These are phyloP conservation scores for Drosophila lowei DNA, from an alignment of 1,140 invertebrate species.

Conservation along the genomic window DNA sequence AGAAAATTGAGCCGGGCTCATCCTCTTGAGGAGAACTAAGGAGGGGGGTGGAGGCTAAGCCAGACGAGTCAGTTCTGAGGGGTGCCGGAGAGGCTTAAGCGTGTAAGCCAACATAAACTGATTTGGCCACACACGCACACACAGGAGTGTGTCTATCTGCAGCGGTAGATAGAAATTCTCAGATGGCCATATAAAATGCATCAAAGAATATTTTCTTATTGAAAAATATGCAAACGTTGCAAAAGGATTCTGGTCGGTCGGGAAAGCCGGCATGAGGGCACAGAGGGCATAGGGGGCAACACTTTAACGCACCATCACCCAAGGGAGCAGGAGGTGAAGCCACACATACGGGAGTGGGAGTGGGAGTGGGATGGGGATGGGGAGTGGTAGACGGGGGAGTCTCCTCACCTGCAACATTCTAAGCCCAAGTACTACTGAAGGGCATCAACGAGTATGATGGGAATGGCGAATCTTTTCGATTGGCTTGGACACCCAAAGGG, in stretches of 20 bases:
- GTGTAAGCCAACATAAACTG: slow-evolving; percentile 48
- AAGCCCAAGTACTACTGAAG: background rate
- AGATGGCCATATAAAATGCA: slow-evolving; percentile 44
- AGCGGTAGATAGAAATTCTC: slow-evolving; percentile 11
- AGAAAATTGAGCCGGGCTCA: slow-evolving; percentile 13
- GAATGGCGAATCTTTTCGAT: background rate
- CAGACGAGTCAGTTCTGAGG: background rate
- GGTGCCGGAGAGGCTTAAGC: slow-evolving; percentile 16
- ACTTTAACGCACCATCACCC: slow-evolving; percentile 42
- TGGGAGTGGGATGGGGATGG: too few relatives aligned
- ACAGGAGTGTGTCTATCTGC: background rate
- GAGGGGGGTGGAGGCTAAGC: slow-evolving; percentile 8
- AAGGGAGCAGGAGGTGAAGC: background rate
- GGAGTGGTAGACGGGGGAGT: background rate
- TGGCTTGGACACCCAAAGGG: too few relatives aligned
- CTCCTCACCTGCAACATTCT: background rate
- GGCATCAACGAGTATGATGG: background rate
- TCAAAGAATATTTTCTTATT: slow-evolving; percentile 59
- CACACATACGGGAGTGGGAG: background rate
- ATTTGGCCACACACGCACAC: slow-evolving; percentile 22
- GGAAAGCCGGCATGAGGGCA: background rate
- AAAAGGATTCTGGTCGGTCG: too few relatives aligned
- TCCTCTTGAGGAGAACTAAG: background rate
- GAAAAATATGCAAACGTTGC: slow-evolving; percentile 71
- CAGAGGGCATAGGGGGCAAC: slow-evolving; percentile 1